phyloP scores from a whole-genome alignment of 2,888 invertebrate genomes.

The Parasteatoda lunata region DNA sequence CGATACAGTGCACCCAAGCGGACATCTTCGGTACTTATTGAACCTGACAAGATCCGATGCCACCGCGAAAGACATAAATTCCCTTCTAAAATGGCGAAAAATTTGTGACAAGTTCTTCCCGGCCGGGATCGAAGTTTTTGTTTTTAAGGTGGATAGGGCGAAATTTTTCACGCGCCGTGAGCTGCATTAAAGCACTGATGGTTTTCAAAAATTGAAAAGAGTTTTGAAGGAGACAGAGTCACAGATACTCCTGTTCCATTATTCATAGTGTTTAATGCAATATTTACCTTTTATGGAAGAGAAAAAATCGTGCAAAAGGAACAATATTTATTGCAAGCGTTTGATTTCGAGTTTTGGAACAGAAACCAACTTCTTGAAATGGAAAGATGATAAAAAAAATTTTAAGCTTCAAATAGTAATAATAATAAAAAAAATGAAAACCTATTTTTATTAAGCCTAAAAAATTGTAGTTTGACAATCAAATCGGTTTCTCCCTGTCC shows the following conservation, averaged over 20 bases:
- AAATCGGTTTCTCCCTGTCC: too few species aligned
- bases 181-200: background rate
- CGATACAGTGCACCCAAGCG: background rate
- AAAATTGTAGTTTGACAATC: too few species aligned
- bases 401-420: too few species aligned
- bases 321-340: too few species aligned
- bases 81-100: slow-evolving; percentile 15
- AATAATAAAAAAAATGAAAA: too few species aligned
- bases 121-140: background rate
- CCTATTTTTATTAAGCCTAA: too few species aligned
- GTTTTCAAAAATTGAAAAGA: background rate
- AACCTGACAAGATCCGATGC: slow-evolving; percentile 44
- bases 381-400: too few species aligned
- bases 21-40: slow-evolving; percentile 22
- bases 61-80: slow-evolving; percentile 19
- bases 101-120: background rate
- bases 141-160: background rate
- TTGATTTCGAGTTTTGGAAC: too few species aligned
- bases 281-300: too few species aligned
- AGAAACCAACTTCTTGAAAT: too few species aligned
- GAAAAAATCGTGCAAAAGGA: too few species aligned
- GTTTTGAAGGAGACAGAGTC: background rate
- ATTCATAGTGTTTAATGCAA: background rate
- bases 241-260: background rate
- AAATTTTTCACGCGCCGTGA: background rate